Base-by-base conservation (phyloP, 1,140 invertebrate species). In the Neodiprion fabricii region DNA sequence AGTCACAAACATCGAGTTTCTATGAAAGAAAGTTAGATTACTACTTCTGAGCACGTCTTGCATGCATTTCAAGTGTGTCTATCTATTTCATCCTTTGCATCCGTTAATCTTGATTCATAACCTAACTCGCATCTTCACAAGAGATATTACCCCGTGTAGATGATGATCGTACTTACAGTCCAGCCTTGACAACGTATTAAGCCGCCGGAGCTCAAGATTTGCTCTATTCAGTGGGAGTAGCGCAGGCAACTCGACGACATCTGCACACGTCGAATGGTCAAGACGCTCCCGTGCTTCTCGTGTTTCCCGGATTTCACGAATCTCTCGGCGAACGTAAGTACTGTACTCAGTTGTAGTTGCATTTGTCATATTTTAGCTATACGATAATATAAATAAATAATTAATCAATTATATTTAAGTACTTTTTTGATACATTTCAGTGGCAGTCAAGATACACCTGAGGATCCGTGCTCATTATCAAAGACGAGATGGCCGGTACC, bases 401-500 rank as follows among this genome's bases (percentile, higher is more conserved):
- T 5, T 69, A 73, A 48, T 72, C 12, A 12, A 73, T 67, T n/a
- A 72, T 78, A 72, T 48, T 71, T 48, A 28, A 48, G 14, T 70
- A 48, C 21, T 72, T 73, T 67, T 71, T 79, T 74, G 0, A 21
- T 73, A 68, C 74, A 79, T 90, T 88, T 78, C 80, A 93, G 92
- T 82, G 92, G 92, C 91, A 91, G 91, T 84, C 89, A 91, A 79
- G 89, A 89, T 17, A 92, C 91, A 61, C 84, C 92, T 72, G 91
- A 88, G 70, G 89, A 92, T 82, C 89, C 89, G 68, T 83, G 91
- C 21, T 85, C 89, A 84, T 89, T 88, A 50, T 92, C 92, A 74
- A 95, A 94, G 88, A 94, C 94, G 48, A 90, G 91, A 72, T 95
- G 94, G 92, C 94, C 95, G 21, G 91, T 96, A 3, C 89, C 93